These are phyloP conservation scores for Ciconia maguari DNA, from an alignment of 2,113 vertebrate genomes.

Conservation along the genomic window DNA sequence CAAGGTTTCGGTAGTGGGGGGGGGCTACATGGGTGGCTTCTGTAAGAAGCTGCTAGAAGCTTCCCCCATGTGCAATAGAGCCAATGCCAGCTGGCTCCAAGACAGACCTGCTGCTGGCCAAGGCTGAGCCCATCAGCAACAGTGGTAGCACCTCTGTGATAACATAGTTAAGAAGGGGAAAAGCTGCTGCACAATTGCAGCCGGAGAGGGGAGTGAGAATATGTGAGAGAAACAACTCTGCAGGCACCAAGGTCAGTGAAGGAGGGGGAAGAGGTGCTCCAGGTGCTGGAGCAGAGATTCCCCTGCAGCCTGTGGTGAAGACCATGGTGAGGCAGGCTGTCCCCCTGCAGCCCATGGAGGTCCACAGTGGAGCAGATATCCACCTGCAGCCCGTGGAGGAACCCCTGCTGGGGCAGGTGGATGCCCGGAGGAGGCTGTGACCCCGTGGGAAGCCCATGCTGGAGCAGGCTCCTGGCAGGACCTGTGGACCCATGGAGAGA, in stretches of 20 bases:
- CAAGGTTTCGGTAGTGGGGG: not conserved
- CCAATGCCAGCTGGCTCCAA: not conserved
- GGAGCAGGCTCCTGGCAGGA: too few species aligned
- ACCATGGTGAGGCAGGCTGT: not conserved
- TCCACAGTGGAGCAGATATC: too few species aligned
- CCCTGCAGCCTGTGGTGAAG: not conserved
- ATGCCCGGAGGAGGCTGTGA: too few species aligned
- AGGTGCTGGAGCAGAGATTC: not conserved
- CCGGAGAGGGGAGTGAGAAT: not conserved
- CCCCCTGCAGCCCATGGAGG: not conserved
- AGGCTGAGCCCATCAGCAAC: not conserved
- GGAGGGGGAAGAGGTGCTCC: not conserved
- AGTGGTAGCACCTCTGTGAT: not conserved
- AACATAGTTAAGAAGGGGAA: not conserved
- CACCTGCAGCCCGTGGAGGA: too few species aligned
- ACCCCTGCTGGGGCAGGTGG: too few species aligned
- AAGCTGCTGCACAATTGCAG: not conserved
- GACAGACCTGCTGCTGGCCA: not conserved
- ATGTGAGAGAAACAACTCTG: not conserved
- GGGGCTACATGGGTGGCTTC: not conserved
- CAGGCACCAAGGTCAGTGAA: not conserved
- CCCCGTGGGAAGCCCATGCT: too few species aligned
- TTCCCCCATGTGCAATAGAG: not conserved
- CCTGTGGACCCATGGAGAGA: too few species aligned
- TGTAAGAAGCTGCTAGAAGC: not conserved